phyloP scores from a whole-genome alignment of 2,113 vertebrate genomes.

The Paralichthys olivaceus region DNA sequence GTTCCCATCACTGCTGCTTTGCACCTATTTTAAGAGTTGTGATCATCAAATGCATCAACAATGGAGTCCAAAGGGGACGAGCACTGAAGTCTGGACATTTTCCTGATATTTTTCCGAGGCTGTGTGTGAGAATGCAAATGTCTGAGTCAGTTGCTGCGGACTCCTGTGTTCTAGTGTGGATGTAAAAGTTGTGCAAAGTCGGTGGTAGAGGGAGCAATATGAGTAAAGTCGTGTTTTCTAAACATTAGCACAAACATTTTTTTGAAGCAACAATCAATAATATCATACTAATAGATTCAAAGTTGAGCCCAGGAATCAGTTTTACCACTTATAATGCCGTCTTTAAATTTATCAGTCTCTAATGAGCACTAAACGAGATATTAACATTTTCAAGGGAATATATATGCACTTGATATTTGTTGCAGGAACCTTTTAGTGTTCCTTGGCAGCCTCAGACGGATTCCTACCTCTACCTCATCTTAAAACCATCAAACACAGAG shows the following conservation, averaged over 20 bases:
- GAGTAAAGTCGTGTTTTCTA: no score
- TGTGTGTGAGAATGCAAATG: no score
- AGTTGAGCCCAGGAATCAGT: not conserved
- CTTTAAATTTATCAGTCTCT: no score
- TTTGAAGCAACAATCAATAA: no score
- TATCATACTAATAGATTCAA: not conserved
- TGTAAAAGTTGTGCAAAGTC: no score
- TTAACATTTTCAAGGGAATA: no score
- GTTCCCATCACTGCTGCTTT: constrained; percentile 1
- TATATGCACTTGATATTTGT: not conserved
- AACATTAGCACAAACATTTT: no score
- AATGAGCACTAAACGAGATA: no score
- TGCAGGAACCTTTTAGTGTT: not conserved
- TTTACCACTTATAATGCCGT: not conserved
- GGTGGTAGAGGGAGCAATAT: no score
- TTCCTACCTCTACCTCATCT: not conserved
- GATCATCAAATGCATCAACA: not conserved
- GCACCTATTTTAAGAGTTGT: constrained; percentile 28
- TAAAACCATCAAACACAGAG: constrained; percentile 7
- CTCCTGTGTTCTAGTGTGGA: no score
- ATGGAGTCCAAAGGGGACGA: not conserved
- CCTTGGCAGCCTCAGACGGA: not conserved
- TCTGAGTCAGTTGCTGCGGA: no score
- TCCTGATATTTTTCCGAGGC: not conserved
- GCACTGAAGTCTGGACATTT: not conserved